A percentile compares a stretch with the other conserved stretches of the same genome.
Evolutionary conservation across 2,797 vertebrate genomes (phyloP).

Genomic region (Pempheris klunzingeri): DNA sequence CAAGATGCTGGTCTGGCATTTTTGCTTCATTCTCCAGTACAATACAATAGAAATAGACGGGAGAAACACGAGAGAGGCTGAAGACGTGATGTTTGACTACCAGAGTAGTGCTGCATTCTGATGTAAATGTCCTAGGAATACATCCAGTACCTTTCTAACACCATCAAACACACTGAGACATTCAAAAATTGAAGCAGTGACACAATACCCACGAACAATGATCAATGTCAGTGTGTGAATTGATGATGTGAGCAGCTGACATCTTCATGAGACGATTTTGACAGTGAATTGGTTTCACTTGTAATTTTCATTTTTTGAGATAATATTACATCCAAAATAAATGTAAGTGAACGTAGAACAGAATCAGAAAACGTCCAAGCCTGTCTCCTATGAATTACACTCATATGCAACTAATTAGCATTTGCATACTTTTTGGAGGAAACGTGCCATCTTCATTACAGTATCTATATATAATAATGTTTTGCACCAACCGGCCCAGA

Average conservation of each 20-base stretch:
- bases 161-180: background rate
- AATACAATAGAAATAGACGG: background rate
- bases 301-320: background rate
- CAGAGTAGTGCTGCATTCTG: background rate
- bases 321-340: background rate
- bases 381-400: too few relatives aligned
- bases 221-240: background rate
- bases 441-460: too few relatives aligned
- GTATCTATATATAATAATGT: too few relatives aligned
- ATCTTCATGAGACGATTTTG: background rate
- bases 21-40: slow-evolving; percentile 6
- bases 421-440: too few relatives aligned
- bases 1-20: slow-evolving; percentile 1
- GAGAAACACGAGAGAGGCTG: background rate
- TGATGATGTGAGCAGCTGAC: background rate
- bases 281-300: background rate
- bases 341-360: background rate
- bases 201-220: slow-evolving; percentile 1
- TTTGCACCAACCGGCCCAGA: too few relatives aligned
- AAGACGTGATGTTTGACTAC: background rate
- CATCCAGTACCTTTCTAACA: background rate
- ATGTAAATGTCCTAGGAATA: background rate
- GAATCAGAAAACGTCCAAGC: background rate
- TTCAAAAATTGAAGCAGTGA: background rate
- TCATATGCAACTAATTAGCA: too few relatives aligned